These are phyloP conservation scores for Penaeus chinensis DNA, from an alignment of 1,140 invertebrate genomes.

Conservation along the genomic window DNA sequence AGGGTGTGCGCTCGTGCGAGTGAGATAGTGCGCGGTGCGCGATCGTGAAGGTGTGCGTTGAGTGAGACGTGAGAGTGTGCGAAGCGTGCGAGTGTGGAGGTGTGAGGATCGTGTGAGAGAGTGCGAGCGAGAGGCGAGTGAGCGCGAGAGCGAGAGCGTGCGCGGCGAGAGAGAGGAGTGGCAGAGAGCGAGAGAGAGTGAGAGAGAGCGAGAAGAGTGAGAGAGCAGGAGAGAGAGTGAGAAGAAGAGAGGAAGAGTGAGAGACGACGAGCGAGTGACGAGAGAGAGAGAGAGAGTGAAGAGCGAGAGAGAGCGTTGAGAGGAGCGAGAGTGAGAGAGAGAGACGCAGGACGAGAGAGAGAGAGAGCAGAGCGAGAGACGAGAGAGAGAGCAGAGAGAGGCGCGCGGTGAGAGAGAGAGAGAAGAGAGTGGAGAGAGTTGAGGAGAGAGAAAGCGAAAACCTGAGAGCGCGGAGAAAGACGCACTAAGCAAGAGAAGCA, in stretches of 20 bases:
- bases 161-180: neutral
- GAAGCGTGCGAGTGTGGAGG: no score
- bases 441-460: constrained; percentile 1
- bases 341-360: neutral
- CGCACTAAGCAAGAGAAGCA: neutral
- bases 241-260: neutral
- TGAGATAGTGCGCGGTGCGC: no score
- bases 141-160: neutral
- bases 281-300: neutral
- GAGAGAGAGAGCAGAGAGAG: neutral
- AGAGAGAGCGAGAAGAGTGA: neutral
- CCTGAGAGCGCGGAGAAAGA: neutral
- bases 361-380: neutral
- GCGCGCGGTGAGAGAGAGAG: neutral
- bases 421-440: neutral
- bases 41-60: no score
- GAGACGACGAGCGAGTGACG: neutral
- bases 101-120: neutral
- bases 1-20: no score
- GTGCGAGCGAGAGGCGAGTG: neutral
- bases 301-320: neutral
- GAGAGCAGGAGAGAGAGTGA: no score
- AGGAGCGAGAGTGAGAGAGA: neutral
- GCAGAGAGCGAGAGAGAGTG: neutral
- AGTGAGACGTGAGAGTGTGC: no score